Evolutionary conservation across 2,113 vertebrate species (phyloP).

Genomic region (Pyxicephalus adspersus): DNA sequence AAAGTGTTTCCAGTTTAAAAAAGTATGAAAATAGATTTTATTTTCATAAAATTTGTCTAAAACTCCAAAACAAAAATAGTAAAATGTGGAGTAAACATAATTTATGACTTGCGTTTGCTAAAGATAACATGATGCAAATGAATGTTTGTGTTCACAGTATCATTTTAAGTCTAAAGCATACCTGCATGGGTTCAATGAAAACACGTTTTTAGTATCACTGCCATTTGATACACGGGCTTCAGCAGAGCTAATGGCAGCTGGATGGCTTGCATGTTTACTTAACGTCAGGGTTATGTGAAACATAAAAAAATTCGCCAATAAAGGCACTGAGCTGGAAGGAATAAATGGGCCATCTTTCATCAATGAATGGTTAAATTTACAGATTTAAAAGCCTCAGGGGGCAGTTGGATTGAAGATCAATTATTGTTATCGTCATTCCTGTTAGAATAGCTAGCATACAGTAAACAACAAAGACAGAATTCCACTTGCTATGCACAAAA

Average conservation of each 20-base stretch:
- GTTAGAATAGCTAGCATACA: too few species aligned
- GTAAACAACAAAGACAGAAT: too few species aligned
- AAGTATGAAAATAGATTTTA: not conserved
- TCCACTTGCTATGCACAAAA: too few species aligned
- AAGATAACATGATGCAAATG: constrained; percentile 20
- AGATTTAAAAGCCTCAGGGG: too few species aligned
- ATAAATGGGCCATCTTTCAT: too few species aligned
- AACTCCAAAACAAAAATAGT: not conserved
- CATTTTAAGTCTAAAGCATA: not conserved
- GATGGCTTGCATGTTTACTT: constrained; percentile 1
- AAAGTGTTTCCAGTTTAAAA: too few species aligned
- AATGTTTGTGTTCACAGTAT: not conserved
- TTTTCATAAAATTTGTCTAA: not conserved
- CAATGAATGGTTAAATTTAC: too few species aligned
- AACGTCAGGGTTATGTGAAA: not conserved
- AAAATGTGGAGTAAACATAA: not conserved
- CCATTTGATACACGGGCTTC: constrained; percentile 22
- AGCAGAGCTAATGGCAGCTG: not conserved
- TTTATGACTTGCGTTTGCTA: not conserved
- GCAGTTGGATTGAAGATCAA: too few species aligned
- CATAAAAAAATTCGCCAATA: too few species aligned
- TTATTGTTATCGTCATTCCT: too few species aligned
- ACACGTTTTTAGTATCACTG: constrained; percentile 19
- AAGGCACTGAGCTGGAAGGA: too few species aligned
- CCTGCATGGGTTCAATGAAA: constrained; percentile 11